Base-by-base conservation (phyloP, 2,113 vertebrate species). In the Saiga tatarica region DNA sequence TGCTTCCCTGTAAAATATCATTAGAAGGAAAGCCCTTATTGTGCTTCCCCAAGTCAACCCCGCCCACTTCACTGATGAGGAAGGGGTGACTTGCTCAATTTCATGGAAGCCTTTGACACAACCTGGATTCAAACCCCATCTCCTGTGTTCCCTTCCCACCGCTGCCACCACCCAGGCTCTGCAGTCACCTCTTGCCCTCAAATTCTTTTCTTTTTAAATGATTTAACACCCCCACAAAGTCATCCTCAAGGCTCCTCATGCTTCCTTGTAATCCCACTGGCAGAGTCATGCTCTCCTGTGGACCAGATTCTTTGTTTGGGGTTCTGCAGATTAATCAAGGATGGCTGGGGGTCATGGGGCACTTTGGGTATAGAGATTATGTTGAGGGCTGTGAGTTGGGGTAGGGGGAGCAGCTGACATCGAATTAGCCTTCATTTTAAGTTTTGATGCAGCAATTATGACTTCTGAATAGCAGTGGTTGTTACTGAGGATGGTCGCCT, bases 351-450 rank as follows among this genome's bases (percentile, higher is more conserved):
- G 98, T 98, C 97, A 97, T 47, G 87, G 92, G 57, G 60, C 89
- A 92, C 15, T 97, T 88, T 53, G 90, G 95, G 87, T 97, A 95
- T 83, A 87, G 96, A 98, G 97, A 98, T 92, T 79, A 91, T 85
- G 13, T 89, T 50, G 94, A 90, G 94, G 87, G 84, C 78, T 93
- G 3, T 64, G 86, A 94, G 79, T 4, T 71, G 89, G 90, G 82
- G 96, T 92, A 52, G 91, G 76, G 90, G 85, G 92, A 95, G 97
- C 89, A 98, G 96, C 94, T 98, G 98, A 99, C 98, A 98, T 98
- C 97, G 98, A 99, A 99, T 99, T 99, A 99, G 99, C 98, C 98
- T 99, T 99, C 98, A 98, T 99, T 99, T 99, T 98, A 99, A 98
- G 98, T 99, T 98, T 98, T 95, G 98, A 97, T 98, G 98, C 94